phyloP scores from a whole-genome alignment of 2,797 vertebrate genomes.

The Crenichthys baileyi region DNA sequence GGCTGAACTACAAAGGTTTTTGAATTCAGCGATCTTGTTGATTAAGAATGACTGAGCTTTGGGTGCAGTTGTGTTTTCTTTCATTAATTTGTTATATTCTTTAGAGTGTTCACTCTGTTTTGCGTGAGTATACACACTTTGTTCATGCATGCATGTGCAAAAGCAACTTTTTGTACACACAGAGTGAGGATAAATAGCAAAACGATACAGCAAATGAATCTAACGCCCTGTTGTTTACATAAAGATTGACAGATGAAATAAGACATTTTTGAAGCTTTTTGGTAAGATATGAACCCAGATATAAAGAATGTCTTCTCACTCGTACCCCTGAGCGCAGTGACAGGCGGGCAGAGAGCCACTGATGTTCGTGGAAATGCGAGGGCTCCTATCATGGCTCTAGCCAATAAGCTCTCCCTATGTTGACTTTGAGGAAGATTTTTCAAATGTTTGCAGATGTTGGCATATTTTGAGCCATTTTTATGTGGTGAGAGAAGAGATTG shows the following conservation, averaged over 20 bases:
- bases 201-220: conserved; percentile 30
- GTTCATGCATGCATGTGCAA: not conserved
- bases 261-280: conserved; percentile 28
- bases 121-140: not conserved
- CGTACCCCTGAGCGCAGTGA: conserved; percentile 45
- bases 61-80: conserved; percentile 16
- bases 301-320: conserved; percentile 38
- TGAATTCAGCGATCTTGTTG: not conserved
- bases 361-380: conserved; percentile 48
- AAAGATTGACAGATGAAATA: conserved; percentile 51
- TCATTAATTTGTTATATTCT: not conserved
- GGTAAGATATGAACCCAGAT: conserved; percentile 49
- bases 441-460: conserved; percentile 86
- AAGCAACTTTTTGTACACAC: not conserved
- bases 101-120: not conserved
- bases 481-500: conserved; percentile 77
- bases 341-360: conserved; percentile 47
- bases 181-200: conserved; percentile 12
- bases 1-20: conserved; percentile 5
- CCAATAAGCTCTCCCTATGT: conserved; percentile 64
- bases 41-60: not conserved
- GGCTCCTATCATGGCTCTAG: conserved; percentile 66
- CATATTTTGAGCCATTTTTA: conserved; percentile 80
- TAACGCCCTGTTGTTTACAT: conserved; percentile 48
- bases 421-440: conserved; percentile 79